phyloP scores from a whole-genome alignment of 2,888 invertebrate genomes.

The Heliconius charithonia region DNA sequence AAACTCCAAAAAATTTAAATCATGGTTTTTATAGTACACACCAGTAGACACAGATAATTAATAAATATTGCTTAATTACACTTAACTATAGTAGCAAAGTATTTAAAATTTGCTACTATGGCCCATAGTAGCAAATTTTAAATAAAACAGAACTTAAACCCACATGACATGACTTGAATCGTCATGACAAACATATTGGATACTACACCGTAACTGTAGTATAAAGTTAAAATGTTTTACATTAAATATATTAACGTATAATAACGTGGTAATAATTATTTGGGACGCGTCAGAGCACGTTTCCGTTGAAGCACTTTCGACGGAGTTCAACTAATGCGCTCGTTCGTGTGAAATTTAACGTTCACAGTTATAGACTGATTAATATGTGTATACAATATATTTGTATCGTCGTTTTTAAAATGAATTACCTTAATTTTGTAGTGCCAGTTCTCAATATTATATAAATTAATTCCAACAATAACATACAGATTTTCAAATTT shows the following conservation, averaged over 20 bases:
- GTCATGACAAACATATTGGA: neutral
- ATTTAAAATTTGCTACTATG: no score
- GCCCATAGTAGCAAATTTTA: no score
- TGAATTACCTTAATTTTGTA: neutral
- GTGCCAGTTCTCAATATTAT: no score
- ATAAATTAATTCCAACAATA: no score
- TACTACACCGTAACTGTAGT: neutral
- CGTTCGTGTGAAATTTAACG: slow-evolving; percentile 58
- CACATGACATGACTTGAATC: no score
- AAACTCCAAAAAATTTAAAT: no score
- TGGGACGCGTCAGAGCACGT: slow-evolving; percentile 63
- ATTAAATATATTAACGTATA: neutral
- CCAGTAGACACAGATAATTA: no score
- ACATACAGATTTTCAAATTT: no score
- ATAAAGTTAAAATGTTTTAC: neutral
- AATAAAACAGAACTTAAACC: neutral
- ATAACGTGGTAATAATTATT: slow-evolving; percentile 52
- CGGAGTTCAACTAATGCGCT: slow-evolving; percentile 49
- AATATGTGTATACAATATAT: neutral
- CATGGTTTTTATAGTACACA: no score
- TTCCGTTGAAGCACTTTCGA: slow-evolving; percentile 60
- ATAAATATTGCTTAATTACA: no score
- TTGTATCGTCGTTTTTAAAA: neutral
- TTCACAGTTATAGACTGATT: neutral
- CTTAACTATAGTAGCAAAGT: no score